Evolutionary conservation across 2,797 vertebrate species (phyloP), one percentile per base, ranked within the genome.

Genomic region (Eulemur albifrons): DNA sequence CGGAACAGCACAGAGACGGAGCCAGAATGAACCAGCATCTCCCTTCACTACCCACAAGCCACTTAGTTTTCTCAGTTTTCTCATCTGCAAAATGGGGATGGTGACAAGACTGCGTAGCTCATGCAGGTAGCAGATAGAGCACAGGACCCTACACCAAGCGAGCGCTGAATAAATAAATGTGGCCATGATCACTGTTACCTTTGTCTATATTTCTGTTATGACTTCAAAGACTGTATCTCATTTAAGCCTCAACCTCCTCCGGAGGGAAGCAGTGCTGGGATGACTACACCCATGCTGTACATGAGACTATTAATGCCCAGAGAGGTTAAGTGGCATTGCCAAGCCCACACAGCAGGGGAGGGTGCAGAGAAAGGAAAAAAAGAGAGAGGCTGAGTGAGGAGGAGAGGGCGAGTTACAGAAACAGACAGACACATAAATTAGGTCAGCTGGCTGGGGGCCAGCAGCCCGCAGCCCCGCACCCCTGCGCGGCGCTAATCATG

Each of bases 361-460:
- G 8, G 27, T 3, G 48, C 72, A 18, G 65, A 65, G 61, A 81
- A 7, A 82, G 43, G 43, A 40, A 30, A 90, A 54, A 54, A 43
- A 81, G 38, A 15, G 25, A 69, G 50, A 83, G 30, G 32, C 0
- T 69, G 90, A 20, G 57, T 15, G 59, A 20, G 2, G 10, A 17
- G 45, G 20, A 86, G n/a, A 59, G 52, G 40, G 69, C 0, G 2
- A 80, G 87, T 89, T 27, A 52, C n/a, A 83, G 91, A 82, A 63
- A 45, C 86, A 93, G 93, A 87, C 20, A 72, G 84, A 87, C 92
- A 63, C 80, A 93, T 52, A 69, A 94, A 97, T 93, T 87, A 92
- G 95, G 97, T 96, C 96, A 96, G 90, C 93, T 76, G 90, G 97
- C 95, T 10, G 92, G 88, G 61, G 52, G 69, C 97, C 94, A 38